phyloP scores from a whole-genome alignment of 2,113 vertebrate species.

The Sinosuthora webbiana region DNA sequence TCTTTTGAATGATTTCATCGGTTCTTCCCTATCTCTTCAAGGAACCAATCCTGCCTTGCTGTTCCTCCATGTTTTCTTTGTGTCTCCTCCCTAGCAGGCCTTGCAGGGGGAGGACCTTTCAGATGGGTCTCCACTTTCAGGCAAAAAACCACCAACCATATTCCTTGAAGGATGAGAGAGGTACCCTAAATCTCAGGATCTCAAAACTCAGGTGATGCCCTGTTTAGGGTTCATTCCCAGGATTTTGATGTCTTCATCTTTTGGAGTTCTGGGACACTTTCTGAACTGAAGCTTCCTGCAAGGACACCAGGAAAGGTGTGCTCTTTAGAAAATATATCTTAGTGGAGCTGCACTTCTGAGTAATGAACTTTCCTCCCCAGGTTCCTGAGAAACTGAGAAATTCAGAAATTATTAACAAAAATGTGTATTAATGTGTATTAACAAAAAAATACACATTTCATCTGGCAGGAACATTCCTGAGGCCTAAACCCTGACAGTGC shows the following conservation, averaged over 20 bases:
- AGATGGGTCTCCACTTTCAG: neutral
- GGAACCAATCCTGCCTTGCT: neutral
- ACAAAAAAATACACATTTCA: neutral
- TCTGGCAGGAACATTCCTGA: neutral
- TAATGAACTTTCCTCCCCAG: neutral
- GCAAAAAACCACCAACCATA: neutral
- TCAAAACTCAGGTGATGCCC: neutral
- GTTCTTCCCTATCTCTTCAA: neutral
- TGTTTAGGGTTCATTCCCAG: neutral
- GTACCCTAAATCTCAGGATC: neutral
- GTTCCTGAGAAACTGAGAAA: neutral
- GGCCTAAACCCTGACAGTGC: neutral
- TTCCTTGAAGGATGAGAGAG: neutral
- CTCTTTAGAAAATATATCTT: neutral
- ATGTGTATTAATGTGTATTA: no score
- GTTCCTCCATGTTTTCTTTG: neutral
- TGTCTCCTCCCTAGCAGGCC: neutral
- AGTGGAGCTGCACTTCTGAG: neutral
- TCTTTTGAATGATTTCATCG: neutral
- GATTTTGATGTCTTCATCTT: neutral
- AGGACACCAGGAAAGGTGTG: neutral
- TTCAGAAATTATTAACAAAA: neutral
- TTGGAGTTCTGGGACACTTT: neutral
- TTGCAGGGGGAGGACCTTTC: neutral
- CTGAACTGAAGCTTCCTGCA: neutral